These are phyloP conservation scores for Digitonthophagus gazella DNA, from an alignment of 2,888 invertebrate species.

Conservation along the genomic window DNA sequence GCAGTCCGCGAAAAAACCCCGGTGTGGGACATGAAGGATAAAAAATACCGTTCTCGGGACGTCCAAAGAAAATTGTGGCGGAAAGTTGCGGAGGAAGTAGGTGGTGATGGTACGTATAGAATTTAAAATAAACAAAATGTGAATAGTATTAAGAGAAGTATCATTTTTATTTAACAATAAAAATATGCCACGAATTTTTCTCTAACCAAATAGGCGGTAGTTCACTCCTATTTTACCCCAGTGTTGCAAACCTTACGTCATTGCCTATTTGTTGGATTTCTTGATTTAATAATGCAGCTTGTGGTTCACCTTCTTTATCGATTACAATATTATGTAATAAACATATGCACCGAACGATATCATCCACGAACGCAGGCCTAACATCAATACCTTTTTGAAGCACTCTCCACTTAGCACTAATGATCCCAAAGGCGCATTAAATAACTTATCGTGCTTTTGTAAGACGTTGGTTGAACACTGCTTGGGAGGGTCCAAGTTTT, in stretches of 20 bases:
- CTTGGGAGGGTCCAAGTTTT: constrained; percentile 12
- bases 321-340: constrained; percentile 21
- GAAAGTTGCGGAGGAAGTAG: neutral
- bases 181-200: neutral
- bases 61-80: neutral
- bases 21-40: neutral
- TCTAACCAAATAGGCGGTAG: neutral
- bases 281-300: neutral
- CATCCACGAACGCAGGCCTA: neutral
- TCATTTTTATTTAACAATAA: neutral
- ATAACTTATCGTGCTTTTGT: constrained; percentile 5
- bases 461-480: constrained; percentile 8
- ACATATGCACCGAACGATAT: constrained; percentile 18
- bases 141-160: neutral
- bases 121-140: neutral
- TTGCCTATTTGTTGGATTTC: neutral
- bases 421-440: constrained; percentile 23
- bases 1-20: constrained; percentile 1
- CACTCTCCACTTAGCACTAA: constrained; percentile 21
- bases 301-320: constrained; percentile 15
- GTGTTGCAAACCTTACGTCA: neutral
- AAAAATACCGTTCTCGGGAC: neutral
- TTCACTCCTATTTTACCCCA: constrained; percentile 4
- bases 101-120: neutral
- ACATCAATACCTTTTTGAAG: constrained; percentile 15